These are phyloP conservation scores for Ornithorhynchus anatinus DNA, from an alignment of 2,113 vertebrate genomes.

Conservation along the genomic window DNA sequence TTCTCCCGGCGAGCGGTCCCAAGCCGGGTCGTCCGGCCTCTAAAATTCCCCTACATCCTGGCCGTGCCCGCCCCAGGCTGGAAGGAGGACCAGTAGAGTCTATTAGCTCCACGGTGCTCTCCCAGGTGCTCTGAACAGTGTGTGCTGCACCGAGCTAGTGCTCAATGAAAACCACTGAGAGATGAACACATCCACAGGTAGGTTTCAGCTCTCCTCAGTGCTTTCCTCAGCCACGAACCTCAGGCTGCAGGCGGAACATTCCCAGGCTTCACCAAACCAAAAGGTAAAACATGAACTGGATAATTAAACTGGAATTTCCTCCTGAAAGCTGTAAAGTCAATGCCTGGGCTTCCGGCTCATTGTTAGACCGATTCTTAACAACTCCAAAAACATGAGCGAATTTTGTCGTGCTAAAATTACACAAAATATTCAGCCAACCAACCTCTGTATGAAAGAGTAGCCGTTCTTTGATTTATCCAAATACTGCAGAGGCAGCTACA, in stretches of 20 bases:
- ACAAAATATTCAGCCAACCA: conserved; percentile 2
- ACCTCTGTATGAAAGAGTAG: conserved; percentile 14
- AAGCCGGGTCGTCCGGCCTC: no score
- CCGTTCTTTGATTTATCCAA: conserved; percentile 7
- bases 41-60: no score
- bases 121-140: no score
- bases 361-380: not conserved
- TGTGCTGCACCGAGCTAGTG: no score
- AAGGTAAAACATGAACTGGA: not conserved
- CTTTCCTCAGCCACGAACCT: not conserved
- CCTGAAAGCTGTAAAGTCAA: not conserved
- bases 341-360: not conserved
- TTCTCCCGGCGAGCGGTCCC: no score
- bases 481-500: conserved; percentile 53
- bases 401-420: not conserved
- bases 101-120: no score
- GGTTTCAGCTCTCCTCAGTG: no score
- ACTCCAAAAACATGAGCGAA: not conserved
- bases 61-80: no score
- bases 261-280: not conserved
- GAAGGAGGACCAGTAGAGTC: no score
- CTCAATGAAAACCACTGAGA: no score
- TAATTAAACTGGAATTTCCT: not conserved
- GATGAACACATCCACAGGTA: no score
- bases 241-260: not conserved